Evolutionary conservation across 2,797 vertebrate species (phyloP).

Genomic region (Tragopan temminckii): DNA sequence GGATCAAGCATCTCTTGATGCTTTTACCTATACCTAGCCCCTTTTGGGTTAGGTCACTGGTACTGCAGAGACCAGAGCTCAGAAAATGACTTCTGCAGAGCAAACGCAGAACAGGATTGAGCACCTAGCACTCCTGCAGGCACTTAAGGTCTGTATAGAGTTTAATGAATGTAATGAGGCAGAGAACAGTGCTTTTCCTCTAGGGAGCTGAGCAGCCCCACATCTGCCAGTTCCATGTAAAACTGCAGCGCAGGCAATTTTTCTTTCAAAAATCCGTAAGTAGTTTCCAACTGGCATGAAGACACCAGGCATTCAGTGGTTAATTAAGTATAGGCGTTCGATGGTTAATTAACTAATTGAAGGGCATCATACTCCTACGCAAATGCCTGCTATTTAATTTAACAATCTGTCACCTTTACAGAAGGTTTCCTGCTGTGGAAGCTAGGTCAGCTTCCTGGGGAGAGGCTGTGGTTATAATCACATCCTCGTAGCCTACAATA

Average conservation of each 20-base stretch:
- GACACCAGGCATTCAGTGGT: neutral
- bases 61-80: neutral
- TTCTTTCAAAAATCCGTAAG: neutral
- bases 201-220: neutral
- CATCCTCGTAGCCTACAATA: neutral
- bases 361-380: neutral
- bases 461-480: neutral
- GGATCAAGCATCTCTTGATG: conserved; percentile 29
- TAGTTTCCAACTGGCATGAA: conserved; percentile 3
- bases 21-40: neutral
- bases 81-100: neutral
- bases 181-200: conserved; percentile 25
- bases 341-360: conserved; percentile 5
- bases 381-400: neutral
- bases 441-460: neutral
- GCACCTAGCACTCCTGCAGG: conserved; percentile 25
- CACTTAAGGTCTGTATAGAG: conserved; percentile 26
- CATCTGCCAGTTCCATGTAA: neutral
- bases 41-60: conserved; percentile 33
- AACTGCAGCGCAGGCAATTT: neutral
- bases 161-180: conserved; percentile 63
- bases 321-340: neutral
- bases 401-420: neutral
- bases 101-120: neutral
- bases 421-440: neutral